A percentile compares a stretch with the other conserved stretches of the same genome.
Evolutionary conservation across 2,888 invertebrate genomes (phyloP).

Genomic region (Chromoteleia sp.): DNA sequence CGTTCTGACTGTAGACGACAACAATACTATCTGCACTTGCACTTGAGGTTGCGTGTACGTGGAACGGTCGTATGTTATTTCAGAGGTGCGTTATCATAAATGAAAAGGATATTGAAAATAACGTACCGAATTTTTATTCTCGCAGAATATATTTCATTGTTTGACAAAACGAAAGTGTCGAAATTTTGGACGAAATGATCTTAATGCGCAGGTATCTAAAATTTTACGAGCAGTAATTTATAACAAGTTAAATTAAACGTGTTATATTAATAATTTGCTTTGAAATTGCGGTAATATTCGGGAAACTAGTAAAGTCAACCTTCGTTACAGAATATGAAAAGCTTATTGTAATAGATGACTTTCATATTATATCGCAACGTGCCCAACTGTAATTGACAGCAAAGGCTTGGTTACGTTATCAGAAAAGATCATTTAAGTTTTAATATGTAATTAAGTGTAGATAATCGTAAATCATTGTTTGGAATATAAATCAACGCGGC

Average conservation of each 20-base stretch:
- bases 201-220: too few species aligned
- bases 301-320: conserved; percentile 4
- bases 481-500: neutral
- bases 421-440: neutral
- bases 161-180: too few species aligned
- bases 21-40: conserved; percentile 67
- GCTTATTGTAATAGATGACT: conserved; percentile 30
- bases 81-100: neutral
- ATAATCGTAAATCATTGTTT: neutral
- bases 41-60: conserved; percentile 45
- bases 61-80: conserved; percentile 14
- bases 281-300: neutral
- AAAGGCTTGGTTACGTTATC: neutral
- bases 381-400: conserved; percentile 24
- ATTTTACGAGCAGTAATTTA: too few species aligned
- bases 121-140: too few species aligned
- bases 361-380: conserved; percentile 17
- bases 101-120: conserved; percentile 2
- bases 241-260: too few species aligned
- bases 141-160: neutral
- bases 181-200: too few species aligned
- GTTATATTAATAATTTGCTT: too few species aligned
- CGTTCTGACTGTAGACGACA: conserved; percentile 76
- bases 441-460: too few species aligned
- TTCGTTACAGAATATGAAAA: conserved; percentile 15